Evolutionary conservation across 2,797 vertebrate genomes (phyloP).

Genomic region (Spondyliosoma cantharus): DNA sequence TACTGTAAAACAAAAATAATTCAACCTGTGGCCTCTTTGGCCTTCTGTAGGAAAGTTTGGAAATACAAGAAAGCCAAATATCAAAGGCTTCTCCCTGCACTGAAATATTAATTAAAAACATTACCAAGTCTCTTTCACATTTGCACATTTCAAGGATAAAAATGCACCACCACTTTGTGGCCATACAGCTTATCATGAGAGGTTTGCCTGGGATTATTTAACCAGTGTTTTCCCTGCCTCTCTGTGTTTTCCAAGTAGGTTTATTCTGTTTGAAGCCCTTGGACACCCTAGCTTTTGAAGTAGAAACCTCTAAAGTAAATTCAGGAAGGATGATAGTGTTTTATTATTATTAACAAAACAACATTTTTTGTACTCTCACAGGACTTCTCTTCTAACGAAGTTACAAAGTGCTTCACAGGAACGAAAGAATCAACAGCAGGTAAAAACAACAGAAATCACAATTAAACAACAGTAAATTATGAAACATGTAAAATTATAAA

Average conservation of each 20-base stretch:
- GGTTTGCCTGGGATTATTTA: constrained; percentile 1
- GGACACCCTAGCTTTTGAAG: constrained; percentile 10
- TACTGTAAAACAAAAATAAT: constrained; percentile 21
- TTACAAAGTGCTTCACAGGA: too few species aligned
- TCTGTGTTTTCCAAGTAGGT: neutral
- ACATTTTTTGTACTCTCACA: neutral
- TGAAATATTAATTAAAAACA: constrained; percentile 31
- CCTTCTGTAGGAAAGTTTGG: neutral
- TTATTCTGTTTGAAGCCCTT: neutral
- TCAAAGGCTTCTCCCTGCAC: constrained; percentile 32
- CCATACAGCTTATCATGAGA: neutral
- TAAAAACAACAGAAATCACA: too few species aligned
- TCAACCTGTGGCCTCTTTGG: constrained; percentile 2
- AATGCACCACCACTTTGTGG: neutral
- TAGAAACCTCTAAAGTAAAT: neutral
- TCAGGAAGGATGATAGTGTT: neutral
- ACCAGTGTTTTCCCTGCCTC: neutral
- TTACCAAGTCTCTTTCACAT: neutral
- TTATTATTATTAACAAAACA: neutral
- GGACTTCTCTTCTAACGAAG: too few species aligned
- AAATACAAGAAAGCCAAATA: neutral
- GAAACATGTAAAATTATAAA: too few species aligned
- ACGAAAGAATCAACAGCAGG: too few species aligned
- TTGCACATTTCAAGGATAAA: constrained; percentile 40
- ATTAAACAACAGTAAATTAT: too few species aligned